Conservation (phyloP, 1,140 invertebrate species). For the Drosophila oshimai region DNA sequence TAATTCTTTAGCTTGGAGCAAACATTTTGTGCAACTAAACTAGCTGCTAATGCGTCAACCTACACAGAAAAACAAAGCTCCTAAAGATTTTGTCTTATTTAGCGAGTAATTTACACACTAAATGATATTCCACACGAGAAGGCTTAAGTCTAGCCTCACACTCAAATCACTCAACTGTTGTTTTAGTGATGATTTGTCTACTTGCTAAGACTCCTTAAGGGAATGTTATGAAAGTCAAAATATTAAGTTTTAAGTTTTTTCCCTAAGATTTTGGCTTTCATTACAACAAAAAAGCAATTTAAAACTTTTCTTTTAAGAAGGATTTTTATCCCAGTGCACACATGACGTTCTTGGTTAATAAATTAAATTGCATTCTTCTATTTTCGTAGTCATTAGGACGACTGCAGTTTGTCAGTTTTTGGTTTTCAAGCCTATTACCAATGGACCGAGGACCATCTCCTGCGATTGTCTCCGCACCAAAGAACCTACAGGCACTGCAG, state of each 20-base stretch:
- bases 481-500: not conserved
- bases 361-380: constrained; percentile 72
- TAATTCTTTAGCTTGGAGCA: constrained; percentile 15
- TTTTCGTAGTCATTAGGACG: constrained; percentile 72
- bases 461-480: not conserved
- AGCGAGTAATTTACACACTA: constrained; percentile 44
- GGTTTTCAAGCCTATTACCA: not conserved
- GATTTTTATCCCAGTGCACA: not conserved
- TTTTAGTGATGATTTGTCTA: constrained; percentile 3
- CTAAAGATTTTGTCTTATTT: constrained; percentile 22
- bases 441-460: not conserved
- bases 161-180: constrained; percentile 55
- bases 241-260: too few relatives aligned
- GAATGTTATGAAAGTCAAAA: too few relatives aligned
- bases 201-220: not conserved
- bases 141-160: constrained; percentile 17
- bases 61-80: too few relatives aligned
- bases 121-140: constrained; percentile 30
- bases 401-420: constrained; percentile 59
- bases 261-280: too few relatives aligned
- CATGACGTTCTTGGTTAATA: constrained; percentile 55
- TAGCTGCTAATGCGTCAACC: constrained; percentile 46
- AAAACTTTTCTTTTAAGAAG: not conserved
- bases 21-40: constrained; percentile 45
- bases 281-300: too few relatives aligned